Conservation (phyloP, 2,888 invertebrate species). For the Cerceris rybyensis region DNA sequence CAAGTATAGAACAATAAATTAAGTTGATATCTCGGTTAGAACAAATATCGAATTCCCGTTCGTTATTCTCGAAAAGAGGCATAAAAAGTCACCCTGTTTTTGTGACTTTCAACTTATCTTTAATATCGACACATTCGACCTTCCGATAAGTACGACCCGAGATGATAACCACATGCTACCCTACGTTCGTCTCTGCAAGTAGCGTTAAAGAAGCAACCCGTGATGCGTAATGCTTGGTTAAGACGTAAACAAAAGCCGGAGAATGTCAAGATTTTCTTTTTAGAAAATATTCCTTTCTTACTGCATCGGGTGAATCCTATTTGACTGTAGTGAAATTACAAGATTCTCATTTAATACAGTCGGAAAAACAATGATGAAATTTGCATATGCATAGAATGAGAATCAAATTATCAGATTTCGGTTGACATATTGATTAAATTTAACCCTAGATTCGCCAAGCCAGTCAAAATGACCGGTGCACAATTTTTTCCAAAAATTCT, state of each 20-base stretch:
- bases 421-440: too few species aligned
- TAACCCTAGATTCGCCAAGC: too few species aligned
- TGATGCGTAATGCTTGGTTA: too few species aligned
- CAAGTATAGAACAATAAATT: constrained; percentile 14
- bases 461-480: too few species aligned
- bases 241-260: constrained; percentile 13
- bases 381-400: too few species aligned
- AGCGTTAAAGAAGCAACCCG: background rate
- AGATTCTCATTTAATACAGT: too few species aligned
- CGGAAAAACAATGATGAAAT: too few species aligned
- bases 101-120: constrained; percentile 52
- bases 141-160: constrained; percentile 49
- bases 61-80: background rate
- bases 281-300: too few species aligned
- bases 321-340: too few species aligned
- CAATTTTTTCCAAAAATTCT: too few species aligned
- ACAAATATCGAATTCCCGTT: constrained; percentile 18
- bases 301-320: too few species aligned
- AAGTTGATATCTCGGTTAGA: constrained; percentile 12
- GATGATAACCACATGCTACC: constrained; percentile 45
- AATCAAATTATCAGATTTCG: too few species aligned
- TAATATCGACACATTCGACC: constrained; percentile 57
- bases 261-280: background rate
- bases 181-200: constrained; percentile 13
- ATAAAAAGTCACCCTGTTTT: constrained; percentile 40